Percentiles rank a stretch among this genome's conserved stretches.
Conservation (phyloP, 2,113 vertebrate species). For the Ursus arctos region DNA sequence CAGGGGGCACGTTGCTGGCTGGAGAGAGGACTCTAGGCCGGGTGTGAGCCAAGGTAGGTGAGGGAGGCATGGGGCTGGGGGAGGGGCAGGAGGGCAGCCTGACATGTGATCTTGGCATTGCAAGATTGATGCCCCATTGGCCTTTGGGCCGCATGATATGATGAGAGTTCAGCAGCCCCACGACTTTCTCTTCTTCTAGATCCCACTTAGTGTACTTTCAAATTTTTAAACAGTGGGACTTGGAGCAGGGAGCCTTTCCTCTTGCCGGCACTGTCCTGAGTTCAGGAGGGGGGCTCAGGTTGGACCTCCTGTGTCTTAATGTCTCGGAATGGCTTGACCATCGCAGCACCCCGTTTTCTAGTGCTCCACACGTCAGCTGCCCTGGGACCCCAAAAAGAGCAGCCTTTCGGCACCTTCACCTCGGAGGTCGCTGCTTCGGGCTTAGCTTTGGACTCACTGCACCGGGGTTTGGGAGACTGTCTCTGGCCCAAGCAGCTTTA, state of each 20-base stretch:
- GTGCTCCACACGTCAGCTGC: background rate
- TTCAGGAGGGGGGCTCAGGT: background rate
- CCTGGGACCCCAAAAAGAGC: background rate
- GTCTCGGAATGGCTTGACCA: background rate
- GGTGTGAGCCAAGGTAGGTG: constrained; percentile 57
- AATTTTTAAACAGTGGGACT: constrained; percentile 17
- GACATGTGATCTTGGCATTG: constrained; percentile 33
- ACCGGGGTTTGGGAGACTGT: background rate
- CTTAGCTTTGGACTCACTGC: constrained; percentile 20
- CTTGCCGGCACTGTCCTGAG: background rate
- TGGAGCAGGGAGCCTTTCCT: background rate
- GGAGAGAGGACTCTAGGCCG: constrained; percentile 16
- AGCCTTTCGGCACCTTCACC: background rate
- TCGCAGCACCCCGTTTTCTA: background rate
- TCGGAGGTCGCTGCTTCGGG: background rate
- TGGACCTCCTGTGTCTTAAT: background rate
- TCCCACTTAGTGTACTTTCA: background rate
- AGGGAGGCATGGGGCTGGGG: background rate
- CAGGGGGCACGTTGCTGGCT: constrained; percentile 27
- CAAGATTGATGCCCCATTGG: background rate
- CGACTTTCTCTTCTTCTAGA: background rate
- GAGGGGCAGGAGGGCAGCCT: background rate
- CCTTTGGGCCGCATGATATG: constrained; percentile 30
- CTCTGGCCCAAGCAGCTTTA: background rate
- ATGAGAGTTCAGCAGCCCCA: background rate